Evolutionary conservation across 2,113 vertebrate species (phyloP).

Genomic region (Hydrochoerus hydrochaeris): DNA sequence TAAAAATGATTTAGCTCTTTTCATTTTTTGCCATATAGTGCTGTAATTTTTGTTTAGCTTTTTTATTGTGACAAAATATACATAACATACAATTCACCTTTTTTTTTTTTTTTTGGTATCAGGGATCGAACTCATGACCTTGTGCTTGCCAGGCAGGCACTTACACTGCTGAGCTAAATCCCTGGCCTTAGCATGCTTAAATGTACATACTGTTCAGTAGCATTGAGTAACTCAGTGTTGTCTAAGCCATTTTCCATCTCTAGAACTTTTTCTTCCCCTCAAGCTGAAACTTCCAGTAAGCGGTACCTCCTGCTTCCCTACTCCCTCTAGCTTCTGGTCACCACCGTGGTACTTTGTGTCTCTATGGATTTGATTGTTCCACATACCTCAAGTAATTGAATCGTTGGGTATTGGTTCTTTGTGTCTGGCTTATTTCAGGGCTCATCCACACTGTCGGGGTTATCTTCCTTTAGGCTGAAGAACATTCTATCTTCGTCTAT

Average conservation of each 20-base stretch:
- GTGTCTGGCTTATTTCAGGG: not conserved
- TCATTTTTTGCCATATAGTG: not conserved
- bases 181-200: not conserved
- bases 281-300: not conserved
- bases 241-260: not conserved
- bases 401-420: not conserved
- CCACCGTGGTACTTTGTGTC: not conserved
- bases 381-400: not conserved
- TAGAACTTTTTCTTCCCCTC: not conserved
- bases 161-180: no score
- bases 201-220: not conserved
- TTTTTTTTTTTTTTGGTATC: no score
- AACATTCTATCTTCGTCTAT: not conserved
- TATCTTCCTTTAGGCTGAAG: not conserved
- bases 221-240: not conserved
- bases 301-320: not conserved
- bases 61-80: not conserved
- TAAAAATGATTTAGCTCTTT: not conserved
- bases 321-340: not conserved
- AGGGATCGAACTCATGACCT: no score
- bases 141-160: no score
- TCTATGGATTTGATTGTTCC: not conserved
- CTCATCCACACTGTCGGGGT: no score
- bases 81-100: not conserved
- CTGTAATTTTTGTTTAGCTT: not conserved